Base-by-base conservation (phyloP, 2,797 vertebrate genomes). In the Pantherophis vulpinus region DNA sequence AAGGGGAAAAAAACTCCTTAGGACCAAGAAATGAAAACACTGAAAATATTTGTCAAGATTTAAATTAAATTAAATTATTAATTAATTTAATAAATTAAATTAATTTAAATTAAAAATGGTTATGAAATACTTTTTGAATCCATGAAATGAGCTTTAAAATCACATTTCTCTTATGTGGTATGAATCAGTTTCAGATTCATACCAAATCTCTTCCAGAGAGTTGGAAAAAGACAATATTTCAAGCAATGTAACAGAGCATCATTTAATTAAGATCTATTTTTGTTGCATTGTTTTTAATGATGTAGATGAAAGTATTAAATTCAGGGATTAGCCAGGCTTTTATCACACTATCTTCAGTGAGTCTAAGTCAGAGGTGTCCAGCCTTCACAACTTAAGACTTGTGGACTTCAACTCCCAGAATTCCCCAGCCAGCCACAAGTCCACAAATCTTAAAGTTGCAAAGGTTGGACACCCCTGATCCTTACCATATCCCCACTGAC, bases 251-350 rank as follows among this genome's bases (percentile, higher is more conserved):
- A 88, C 55, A 58, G 29, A 88, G 8, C 13, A 79, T 11, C 9
- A 83, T 42, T 56, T 91, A 55, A 74, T 88, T 88, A 29, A n/a
- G 37, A 60, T 88, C 56, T 70, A 88, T 56, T 88, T 47, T 56
- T 83, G 32, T 56, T 61, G n/a, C 47, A 91, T 63, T 93, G 90
- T 83, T 93, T 93, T 88, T 61, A 54, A 54, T 91, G 27, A 55
- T 61, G 29, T 56, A 11, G 55, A 42, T 83, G 20, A 83, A 83
- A 47, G 37, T 42, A 79, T 79, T 42, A 42, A 42, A 9, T 79
- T 5, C 74, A 79, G 9, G 1, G 20, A 83, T 47, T 42, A 47
- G 10, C 20, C 11, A 83, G 74, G 20, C 37, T 47, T 83, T 83
- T 83, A 47, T 10, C 74, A 25, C 9, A 11, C 37, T 47, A 83